Evolutionary conservation across 2,888 invertebrate species (phyloP).

Genomic region (Dryadula phaetusa): DNA sequence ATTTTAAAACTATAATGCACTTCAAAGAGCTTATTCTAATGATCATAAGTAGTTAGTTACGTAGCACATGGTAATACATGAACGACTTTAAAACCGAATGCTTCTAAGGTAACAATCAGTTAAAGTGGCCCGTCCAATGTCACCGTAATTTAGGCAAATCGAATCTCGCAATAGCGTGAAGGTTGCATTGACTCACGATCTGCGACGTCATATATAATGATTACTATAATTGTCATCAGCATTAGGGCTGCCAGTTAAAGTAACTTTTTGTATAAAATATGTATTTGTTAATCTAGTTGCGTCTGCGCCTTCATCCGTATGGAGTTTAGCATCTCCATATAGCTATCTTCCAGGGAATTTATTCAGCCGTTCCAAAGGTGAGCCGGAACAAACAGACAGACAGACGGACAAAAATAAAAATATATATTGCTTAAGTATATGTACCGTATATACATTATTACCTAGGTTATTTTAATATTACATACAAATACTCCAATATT

Average conservation of each 20-base stretch:
- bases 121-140: slow-evolving; percentile 51
- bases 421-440: no score
- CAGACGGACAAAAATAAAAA: no score
- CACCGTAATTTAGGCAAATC: slow-evolving; percentile 54
- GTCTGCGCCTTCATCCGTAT: no score
- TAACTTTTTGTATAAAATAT: background rate
- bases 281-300: no score
- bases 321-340: no score
- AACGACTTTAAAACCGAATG: slow-evolving; percentile 32
- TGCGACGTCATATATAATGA: slow-evolving; percentile 71
- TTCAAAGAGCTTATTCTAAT: background rate
- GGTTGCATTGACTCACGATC: slow-evolving; percentile 68
- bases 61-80: slow-evolving; percentile 24
- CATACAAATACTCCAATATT: no score
- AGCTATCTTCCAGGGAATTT: no score
- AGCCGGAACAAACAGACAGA: no score
- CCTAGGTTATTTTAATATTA: no score
- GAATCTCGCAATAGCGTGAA: slow-evolving; percentile 65
- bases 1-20: background rate
- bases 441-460: no score
- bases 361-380: no score
- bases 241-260: slow-evolving; percentile 58
- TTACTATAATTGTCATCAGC: slow-evolving; percentile 68
- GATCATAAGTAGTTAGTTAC: background rate
- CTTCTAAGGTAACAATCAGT: slow-evolving; percentile 46